A percentile compares a stretch with the other conserved stretches of the same genome.
These are phyloP conservation scores for Belonocnema kinseyi DNA, from an alignment of 1,140 invertebrate species.

Conservation along the genomic window DNA sequence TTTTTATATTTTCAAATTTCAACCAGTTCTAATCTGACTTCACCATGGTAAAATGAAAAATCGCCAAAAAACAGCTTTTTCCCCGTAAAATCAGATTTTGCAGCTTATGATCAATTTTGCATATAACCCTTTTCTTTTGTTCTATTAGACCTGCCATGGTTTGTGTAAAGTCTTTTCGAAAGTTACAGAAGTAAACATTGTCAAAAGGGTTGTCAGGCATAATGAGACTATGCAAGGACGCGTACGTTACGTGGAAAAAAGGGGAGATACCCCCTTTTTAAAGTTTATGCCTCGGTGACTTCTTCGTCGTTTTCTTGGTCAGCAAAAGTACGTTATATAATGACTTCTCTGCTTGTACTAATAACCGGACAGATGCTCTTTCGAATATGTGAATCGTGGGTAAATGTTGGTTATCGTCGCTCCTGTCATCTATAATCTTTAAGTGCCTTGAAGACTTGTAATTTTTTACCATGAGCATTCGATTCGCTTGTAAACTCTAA, in stretches of 20 bases:
- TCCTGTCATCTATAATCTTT: conserved; percentile 37
- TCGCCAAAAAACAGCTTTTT: too few species aligned
- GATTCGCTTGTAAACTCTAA: conserved; percentile 1
- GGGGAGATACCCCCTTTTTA: conserved; percentile 39
- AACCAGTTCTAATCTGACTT: too few species aligned
- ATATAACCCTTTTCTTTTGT: too few species aligned
- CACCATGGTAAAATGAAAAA: too few species aligned
- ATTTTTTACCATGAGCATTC: conserved; percentile 21
- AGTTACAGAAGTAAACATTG: background rate
- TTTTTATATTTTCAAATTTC: too few species aligned
- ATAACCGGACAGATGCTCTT: conserved; percentile 57
- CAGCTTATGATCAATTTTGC: too few species aligned
- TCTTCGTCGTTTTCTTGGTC: conserved; percentile 63
- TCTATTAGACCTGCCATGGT: too few species aligned
- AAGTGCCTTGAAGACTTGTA: conserved; percentile 27
- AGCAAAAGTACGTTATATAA: conserved; percentile 66
- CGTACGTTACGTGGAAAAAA: conserved; percentile 32
- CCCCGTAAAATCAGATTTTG: too few species aligned
- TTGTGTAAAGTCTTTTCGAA: too few species aligned
- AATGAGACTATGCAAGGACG: conserved; percentile 27
- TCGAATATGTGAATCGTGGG: conserved; percentile 46
- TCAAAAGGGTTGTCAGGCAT: conserved; percentile 7
- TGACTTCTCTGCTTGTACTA: conserved; percentile 49
- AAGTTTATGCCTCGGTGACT: conserved; percentile 62
- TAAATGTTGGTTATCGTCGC: conserved; percentile 49